These are phyloP conservation scores for Crepidodera aurea DNA, from an alignment of 2,888 invertebrate genomes.

Conservation along the genomic window DNA sequence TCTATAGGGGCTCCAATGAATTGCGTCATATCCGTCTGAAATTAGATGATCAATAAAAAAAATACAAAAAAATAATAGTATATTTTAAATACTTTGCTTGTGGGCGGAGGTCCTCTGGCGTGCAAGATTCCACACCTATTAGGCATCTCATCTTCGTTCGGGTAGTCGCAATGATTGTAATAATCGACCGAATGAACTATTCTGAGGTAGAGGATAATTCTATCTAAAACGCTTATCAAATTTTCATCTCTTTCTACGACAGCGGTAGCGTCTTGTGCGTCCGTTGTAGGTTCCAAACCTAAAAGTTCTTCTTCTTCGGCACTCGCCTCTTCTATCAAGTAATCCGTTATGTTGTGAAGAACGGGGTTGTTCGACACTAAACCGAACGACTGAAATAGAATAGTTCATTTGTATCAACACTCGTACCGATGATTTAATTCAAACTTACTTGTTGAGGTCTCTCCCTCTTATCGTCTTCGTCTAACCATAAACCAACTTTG, in stretches of 20 bases:
- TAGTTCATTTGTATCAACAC: too few species aligned
- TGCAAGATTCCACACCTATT: conserved; percentile 99
- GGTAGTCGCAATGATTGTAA: conserved; percentile 98
- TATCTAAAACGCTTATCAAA: conserved; percentile 76
- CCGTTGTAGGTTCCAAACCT: conserved; percentile 68
- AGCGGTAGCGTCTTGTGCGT: conserved; percentile 61
- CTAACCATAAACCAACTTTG: conserved; percentile 80
- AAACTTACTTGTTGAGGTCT: conserved; percentile 53
- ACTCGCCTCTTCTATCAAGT: conserved; percentile 96
- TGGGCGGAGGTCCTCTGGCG: conserved; percentile 88
- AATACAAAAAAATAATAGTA: neutral
- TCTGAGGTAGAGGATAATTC: conserved; percentile 90
- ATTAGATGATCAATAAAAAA: conserved; percentile 35
- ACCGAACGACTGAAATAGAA: conserved; percentile 74
- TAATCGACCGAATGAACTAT: conserved; percentile 99
- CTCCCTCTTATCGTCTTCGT: conserved; percentile 62
- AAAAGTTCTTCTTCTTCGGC: conserved; percentile 97
- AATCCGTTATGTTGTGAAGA: conserved; percentile 95
- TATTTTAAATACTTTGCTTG: conserved; percentile 68
- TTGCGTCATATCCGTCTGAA: conserved; percentile 72
- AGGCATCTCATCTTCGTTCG: conserved; percentile 99
- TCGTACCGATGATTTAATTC: too few species aligned
- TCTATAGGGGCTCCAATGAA: conserved; percentile 85
- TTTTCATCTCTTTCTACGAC: conserved; percentile 75
- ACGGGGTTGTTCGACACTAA: conserved; percentile 90